Conservation (phyloP, 2,797 vertebrate species). For the Chanos chanos region DNA sequence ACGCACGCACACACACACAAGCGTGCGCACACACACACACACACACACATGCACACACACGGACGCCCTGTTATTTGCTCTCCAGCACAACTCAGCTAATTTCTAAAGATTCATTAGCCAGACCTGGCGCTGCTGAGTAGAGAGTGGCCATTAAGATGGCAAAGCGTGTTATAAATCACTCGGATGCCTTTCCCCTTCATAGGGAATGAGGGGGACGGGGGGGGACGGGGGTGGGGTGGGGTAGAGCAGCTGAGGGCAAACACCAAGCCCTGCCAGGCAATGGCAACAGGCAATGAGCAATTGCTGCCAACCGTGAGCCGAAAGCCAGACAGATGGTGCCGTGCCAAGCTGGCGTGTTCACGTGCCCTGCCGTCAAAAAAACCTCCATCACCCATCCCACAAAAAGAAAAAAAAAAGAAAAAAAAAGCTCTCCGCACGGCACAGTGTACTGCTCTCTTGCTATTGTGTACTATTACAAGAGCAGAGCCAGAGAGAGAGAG, state of each 20-base stretch:
- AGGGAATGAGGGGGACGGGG: slow-evolving; percentile 17
- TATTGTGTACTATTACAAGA: slow-evolving; percentile 5
- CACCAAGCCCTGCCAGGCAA: not conserved
- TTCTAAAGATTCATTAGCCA: slow-evolving; percentile 57
- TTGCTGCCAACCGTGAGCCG: slow-evolving; percentile 3
- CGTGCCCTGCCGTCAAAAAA: not conserved
- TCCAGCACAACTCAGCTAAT: slow-evolving; percentile 51
- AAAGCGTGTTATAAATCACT: slow-evolving; percentile 42
- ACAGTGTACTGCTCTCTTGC: slow-evolving; percentile 1
- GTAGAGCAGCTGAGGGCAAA: slow-evolving; percentile 5
- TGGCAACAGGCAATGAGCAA: slow-evolving; percentile 6
- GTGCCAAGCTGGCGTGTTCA: slow-evolving; percentile 9
- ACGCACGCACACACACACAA: not conserved
- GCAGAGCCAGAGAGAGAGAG: no score
- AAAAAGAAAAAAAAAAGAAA: not conserved
- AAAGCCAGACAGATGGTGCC: slow-evolving; percentile 17
- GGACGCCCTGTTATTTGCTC: slow-evolving; percentile 56
- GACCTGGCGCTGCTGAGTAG: not conserved
- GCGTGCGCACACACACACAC: slow-evolving; percentile 15
- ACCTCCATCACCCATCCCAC: not conserved
- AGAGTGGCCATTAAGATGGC: slow-evolving; percentile 33
- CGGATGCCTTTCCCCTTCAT: slow-evolving; percentile 27
- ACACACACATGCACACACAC: slow-evolving; percentile 56
- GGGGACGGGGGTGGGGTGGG: no score
- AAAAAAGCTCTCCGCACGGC: not conserved